These are phyloP conservation scores for fruit fly (Drosophila melanogaster) DNA, from an alignment of 1,140 invertebrate species.

Conservation along the genomic window Release_6_plus_ISO1_MT NT_033779.5:14322001-14322500, in stretches of 20 bases:
- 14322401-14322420: slow-evolving; percentile 71
- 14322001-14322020: slow-evolving; percentile 73
- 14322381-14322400: slow-evolving; percentile 73
- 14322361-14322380: slow-evolving; percentile 77
- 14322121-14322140: slow-evolving; percentile 38
- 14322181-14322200: slow-evolving; percentile 68
- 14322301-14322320: slow-evolving; percentile 67
- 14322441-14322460: slow-evolving; percentile 85
- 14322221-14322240: slow-evolving; percentile 74
- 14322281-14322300: slow-evolving; percentile 68
- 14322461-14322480: slow-evolving; percentile 81
- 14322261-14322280: slow-evolving; percentile 64
- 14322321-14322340: slow-evolving; percentile 77
- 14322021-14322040: slow-evolving; percentile 77
- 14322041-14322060: slow-evolving; percentile 63
- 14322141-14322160: slow-evolving; percentile 61
- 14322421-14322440: slow-evolving; percentile 82
- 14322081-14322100: slow-evolving; percentile 53
- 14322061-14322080: slow-evolving; percentile 56
- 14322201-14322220: slow-evolving; percentile 75
- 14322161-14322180: slow-evolving; percentile 64
- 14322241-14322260: slow-evolving; percentile 68
- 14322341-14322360: slow-evolving; percentile 78
- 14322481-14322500: slow-evolving; percentile 65
- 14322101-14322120: slow-evolving; percentile 45